A percentile compares a stretch with the other conserved stretches of the same genome.
These are phyloP conservation scores for Holacanthella duospinosa DNA, from an alignment of 2,888 invertebrate genomes.

Conservation along the genomic window DNA sequence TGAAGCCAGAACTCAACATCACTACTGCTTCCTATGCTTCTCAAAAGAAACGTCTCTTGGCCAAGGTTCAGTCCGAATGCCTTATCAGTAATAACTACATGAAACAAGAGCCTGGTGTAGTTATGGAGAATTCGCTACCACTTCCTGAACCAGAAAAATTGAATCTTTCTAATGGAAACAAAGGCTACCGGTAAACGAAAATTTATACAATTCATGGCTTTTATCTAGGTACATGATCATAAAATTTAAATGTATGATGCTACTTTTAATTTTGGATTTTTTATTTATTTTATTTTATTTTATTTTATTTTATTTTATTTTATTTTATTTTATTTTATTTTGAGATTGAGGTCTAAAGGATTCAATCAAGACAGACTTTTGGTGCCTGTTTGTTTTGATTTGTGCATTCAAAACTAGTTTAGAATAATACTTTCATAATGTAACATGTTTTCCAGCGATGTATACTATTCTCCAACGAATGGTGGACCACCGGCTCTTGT, in stretches of 20 bases:
- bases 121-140: not conserved
- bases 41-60: conserved; percentile 78
- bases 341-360: too few species aligned
- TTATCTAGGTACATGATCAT: not conserved
- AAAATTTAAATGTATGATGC: too few species aligned
- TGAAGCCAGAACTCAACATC: conserved; percentile 30
- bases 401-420: too few species aligned
- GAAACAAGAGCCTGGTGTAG: conserved; percentile 37
- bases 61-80: conserved; percentile 72
- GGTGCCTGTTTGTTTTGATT: too few species aligned
- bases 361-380: not conserved
- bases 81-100: conserved; percentile 35
- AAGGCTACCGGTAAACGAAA: conserved; percentile 12
- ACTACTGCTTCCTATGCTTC: conserved; percentile 44
- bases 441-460: too few species aligned
- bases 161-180: conserved; percentile 9
- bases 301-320: not conserved
- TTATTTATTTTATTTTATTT: conserved; percentile 2
- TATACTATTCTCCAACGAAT: not conserved
- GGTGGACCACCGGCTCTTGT: not conserved
- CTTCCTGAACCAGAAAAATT: conserved; percentile 17
- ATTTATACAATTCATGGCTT: not conserved
- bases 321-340: not conserved
- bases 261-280: not conserved
- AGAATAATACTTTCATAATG: too few species aligned